Evolutionary conservation across 2,113 vertebrate species (phyloP), one percentile per base, ranked within the genome.

Genomic region (Barnardius zonarius): DNA sequence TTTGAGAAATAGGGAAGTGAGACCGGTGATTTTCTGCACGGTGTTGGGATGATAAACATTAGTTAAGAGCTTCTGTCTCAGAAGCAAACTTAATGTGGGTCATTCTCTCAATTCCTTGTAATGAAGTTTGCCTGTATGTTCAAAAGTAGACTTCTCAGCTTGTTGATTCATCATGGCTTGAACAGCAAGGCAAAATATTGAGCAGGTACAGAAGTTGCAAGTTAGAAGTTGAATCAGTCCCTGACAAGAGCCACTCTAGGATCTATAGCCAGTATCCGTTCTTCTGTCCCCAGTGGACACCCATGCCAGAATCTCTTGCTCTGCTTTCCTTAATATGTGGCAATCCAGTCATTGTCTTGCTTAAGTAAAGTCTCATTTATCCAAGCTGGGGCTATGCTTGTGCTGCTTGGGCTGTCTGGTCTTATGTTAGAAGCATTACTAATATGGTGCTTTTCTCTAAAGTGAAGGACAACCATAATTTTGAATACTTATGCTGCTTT

Each of bases 381-480:
- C 20, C 22, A 49, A 4, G 41, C 1, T 46, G 17, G 35, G 37
- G 8, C n/a, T 43, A 14, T 25, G 43, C 31, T 48, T 83, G 5
- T 52, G 68, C 33, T 76, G 7, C 9, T 23, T 41, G 68, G 8
- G 12, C 20, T 69, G 9, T 25, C 30, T 57, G 69, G 7, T 39
- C n/a, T 48, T 79, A 54, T 63, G 9, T 35, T 51, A 22, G 27
- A 22, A 19, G 10, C 52, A 18, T 66, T 78, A 17, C 5, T 82
- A 9, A 8, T 3, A 2, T 0, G 23, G 10, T 33, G 20, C 33
- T 35, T 67, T 17, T 43, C 30, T 44, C 35, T 13, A 30, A 80
- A 2, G 35, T 43, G n/a, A 61, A 20, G 24, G 15, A 14, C 1
- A 2, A 4, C 16, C 1, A 0, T 25, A 10, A 83, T 80, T 91